phyloP scores from a whole-genome alignment of 2,797 vertebrate genomes.

The Coracias cyanogaster region DNA sequence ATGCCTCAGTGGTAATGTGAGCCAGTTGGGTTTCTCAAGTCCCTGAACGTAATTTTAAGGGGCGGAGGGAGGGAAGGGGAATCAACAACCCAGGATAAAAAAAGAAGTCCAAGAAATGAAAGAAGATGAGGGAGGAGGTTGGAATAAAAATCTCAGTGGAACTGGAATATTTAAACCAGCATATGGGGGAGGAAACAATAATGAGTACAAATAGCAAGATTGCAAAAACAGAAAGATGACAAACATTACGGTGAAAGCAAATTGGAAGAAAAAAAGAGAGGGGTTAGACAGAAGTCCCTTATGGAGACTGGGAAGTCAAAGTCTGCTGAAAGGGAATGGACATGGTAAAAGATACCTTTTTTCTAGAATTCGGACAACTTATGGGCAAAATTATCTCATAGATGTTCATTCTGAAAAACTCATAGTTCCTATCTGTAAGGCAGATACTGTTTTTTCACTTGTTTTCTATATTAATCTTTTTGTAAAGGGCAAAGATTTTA shows the following conservation, averaged over 20 bases:
- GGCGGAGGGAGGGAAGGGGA: background rate
- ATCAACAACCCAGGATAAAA: background rate
- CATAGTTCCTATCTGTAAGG: background rate
- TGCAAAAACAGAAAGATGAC: conserved; percentile 35
- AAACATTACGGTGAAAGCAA: conserved; percentile 4
- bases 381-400: background rate
- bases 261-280: background rate
- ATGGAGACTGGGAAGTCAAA: background rate
- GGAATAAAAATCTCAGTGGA: conserved; percentile 43
- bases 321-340: background rate
- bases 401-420: background rate
- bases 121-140: background rate
- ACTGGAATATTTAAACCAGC: conserved; percentile 2
- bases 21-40: conserved; percentile 45
- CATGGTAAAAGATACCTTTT: background rate
- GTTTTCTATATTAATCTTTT: background rate
- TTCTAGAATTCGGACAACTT: background rate
- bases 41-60: background rate
- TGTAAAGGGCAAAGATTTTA: background rate
- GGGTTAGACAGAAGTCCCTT: background rate
- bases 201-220: conserved; percentile 37
- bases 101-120: background rate
- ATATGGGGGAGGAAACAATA: conserved; percentile 25
- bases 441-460: background rate
- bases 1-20: conserved; percentile 8